phyloP scores from a whole-genome alignment of 2,888 invertebrate species.

The Endotricha flammealis region DNA sequence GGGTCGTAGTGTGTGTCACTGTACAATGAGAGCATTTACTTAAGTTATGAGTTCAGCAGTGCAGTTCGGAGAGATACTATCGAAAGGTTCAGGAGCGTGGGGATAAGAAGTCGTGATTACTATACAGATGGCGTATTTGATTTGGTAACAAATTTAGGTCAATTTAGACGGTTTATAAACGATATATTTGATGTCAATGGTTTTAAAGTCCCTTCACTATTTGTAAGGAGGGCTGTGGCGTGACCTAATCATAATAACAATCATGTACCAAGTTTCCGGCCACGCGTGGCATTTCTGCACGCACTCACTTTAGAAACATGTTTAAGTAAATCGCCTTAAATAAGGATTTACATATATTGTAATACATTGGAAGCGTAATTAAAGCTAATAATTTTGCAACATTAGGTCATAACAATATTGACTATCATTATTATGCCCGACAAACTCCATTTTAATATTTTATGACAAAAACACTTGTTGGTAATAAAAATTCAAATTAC shows the following conservation, averaged over 20 bases:
- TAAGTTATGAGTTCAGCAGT: slow-evolving; percentile 42
- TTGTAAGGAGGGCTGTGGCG: slow-evolving; percentile 20
- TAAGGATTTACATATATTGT: too few relatives aligned
- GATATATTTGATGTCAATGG: slow-evolving; percentile 12
- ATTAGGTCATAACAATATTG: too few relatives aligned
- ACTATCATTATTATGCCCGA: too few relatives aligned
- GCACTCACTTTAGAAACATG: slow-evolving; percentile 33
- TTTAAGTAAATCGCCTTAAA: slow-evolving; percentile 30
- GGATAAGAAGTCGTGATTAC: slow-evolving; percentile 38
- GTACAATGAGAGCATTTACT: slow-evolving; percentile 51
- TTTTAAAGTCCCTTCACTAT: slow-evolving; percentile 16
- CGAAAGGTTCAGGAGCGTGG: slow-evolving; percentile 37
- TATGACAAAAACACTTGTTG: too few relatives aligned
- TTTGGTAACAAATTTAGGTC: slow-evolving; percentile 15
- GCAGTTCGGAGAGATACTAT: slow-evolving; percentile 54
- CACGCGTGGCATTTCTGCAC: slow-evolving; percentile 43
- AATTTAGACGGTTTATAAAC: slow-evolving; percentile 12
- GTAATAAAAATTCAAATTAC: too few relatives aligned
- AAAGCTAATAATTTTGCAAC: too few relatives aligned
- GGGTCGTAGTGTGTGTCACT: slow-evolving; percentile 57
- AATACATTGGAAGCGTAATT: too few relatives aligned
- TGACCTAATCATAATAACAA: slow-evolving; percentile 25
- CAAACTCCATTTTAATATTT: too few relatives aligned
- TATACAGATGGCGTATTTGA: slow-evolving; percentile 1
- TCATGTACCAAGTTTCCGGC: slow-evolving; percentile 22